Conservation (phyloP, 2,797 vertebrate genomes). For the Thripadectes ignobilis region DNA sequence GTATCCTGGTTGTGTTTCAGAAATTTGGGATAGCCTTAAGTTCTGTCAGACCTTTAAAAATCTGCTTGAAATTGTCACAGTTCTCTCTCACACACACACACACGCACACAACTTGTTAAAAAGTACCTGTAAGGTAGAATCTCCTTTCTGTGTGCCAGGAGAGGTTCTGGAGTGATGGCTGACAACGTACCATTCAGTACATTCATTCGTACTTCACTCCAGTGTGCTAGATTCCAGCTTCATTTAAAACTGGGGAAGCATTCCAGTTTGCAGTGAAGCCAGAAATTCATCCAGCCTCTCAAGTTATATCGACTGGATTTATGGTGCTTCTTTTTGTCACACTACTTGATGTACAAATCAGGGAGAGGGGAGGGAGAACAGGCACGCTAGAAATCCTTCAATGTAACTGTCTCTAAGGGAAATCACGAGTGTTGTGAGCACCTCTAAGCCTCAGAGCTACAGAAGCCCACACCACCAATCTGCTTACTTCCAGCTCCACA, state of each 20-base stretch:
- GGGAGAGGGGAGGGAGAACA: neutral
- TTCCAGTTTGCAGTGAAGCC: neutral
- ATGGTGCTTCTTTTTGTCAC: neutral
- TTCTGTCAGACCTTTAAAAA: neutral
- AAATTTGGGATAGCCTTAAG: neutral
- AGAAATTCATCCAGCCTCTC: neutral
- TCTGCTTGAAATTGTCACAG: neutral
- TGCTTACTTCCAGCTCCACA: neutral
- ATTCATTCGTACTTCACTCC: neutral
- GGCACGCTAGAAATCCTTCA: neutral
- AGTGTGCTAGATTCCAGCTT: neutral
- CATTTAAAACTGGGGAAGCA: neutral
- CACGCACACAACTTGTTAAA: neutral
- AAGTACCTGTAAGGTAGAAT: accelerated
- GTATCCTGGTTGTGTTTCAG: neutral
- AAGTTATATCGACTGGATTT: neutral
- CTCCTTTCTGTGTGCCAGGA: neutral
- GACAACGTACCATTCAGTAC: neutral
- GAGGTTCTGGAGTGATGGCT: neutral
- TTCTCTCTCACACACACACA: neutral
- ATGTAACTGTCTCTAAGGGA: neutral
- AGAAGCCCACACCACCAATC: neutral
- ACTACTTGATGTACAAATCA: neutral
- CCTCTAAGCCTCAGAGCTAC: neutral
- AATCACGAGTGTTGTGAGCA: accelerated